Conservation (phyloP, 2,888 invertebrate genomes). For the Plagodis dolabraria region DNA sequence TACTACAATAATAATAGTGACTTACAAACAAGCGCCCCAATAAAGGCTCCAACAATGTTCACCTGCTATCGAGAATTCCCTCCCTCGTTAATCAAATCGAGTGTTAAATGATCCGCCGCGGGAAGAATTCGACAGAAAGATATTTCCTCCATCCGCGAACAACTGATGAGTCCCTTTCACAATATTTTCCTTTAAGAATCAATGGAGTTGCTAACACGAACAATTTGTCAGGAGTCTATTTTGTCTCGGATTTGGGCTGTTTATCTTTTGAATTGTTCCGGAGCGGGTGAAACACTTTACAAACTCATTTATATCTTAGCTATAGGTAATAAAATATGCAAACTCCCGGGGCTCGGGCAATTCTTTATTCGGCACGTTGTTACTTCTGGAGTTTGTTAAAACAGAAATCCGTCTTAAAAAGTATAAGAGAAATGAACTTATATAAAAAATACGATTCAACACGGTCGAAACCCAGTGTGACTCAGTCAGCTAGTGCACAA, state of each 20-base stretch:
- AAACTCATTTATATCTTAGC: slow-evolving; percentile 42
- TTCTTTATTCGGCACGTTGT: slow-evolving; percentile 33
- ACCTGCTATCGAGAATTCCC: slow-evolving; percentile 42
- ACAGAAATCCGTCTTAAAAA: slow-evolving; percentile 32
- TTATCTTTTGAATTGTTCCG: slow-evolving; percentile 52
- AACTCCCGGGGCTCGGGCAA: slow-evolving; percentile 31
- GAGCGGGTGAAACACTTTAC: slow-evolving; percentile 39
- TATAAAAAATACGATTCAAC: too few species aligned
- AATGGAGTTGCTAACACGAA: slow-evolving; percentile 70
- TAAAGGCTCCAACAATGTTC: slow-evolving; percentile 15
- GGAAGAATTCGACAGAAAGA: slow-evolving; percentile 51
- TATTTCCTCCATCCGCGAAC: slow-evolving; percentile 56
- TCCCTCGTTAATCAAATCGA: slow-evolving; percentile 70
- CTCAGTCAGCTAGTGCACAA: too few species aligned
- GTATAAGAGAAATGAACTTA: not conserved
- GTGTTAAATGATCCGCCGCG: slow-evolving; percentile 67
- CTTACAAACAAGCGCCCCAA: too few species aligned
- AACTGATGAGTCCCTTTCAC: slow-evolving; percentile 64
- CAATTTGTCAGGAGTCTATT: slow-evolving; percentile 71
- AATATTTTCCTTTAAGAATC: slow-evolving; percentile 69
- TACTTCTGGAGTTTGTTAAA: slow-evolving; percentile 31
- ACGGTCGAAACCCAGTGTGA: too few species aligned
- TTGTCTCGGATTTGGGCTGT: slow-evolving; percentile 59
- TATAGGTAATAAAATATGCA: slow-evolving; percentile 41
- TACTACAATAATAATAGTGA: too few species aligned